Conservation (phyloP, 2,888 invertebrate genomes). For the Marasmarcha lunaedactyla region DNA sequence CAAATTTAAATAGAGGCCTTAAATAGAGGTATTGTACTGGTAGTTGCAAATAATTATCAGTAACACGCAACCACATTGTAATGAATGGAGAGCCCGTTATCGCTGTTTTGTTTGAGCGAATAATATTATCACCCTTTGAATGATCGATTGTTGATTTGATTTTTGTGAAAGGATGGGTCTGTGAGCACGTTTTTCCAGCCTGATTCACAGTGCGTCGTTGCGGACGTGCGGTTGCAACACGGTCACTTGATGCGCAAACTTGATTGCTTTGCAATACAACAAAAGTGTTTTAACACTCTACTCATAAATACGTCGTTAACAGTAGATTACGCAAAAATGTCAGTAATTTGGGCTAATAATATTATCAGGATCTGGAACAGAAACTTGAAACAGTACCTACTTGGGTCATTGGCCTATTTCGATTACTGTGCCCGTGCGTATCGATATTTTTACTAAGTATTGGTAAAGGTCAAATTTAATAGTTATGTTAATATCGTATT, state of each 20-base stretch:
- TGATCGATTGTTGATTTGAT: slow-evolving; percentile 25
- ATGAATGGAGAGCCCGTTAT: slow-evolving; percentile 20
- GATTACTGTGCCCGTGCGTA: too few relatives aligned
- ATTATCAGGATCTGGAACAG: background rate
- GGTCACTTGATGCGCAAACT: slow-evolving; percentile 29
- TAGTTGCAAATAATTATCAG: background rate
- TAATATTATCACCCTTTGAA: slow-evolving; percentile 27
- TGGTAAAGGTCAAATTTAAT: too few relatives aligned
- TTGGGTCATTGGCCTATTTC: too few relatives aligned
- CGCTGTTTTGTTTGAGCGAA: slow-evolving; percentile 31
- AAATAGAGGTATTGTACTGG: slow-evolving; percentile 15
- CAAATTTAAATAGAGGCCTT: too few relatives aligned
- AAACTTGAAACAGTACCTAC: too few relatives aligned
- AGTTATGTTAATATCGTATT: too few relatives aligned
- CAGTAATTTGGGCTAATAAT: background rate
- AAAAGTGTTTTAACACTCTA: slow-evolving; percentile 19
- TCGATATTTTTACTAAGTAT: too few relatives aligned
- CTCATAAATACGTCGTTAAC: slow-evolving; percentile 2
- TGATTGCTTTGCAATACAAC: slow-evolving; percentile 22
- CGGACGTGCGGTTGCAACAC: slow-evolving; percentile 34
- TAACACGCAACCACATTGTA: background rate
- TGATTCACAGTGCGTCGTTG: slow-evolving; percentile 38
- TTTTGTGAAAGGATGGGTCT: slow-evolving; percentile 44
- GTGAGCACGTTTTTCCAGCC: slow-evolving; percentile 47
- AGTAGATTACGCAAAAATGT: too few relatives aligned